Evolutionary conservation across 64 coral and sea anemone species (phyloP), one percentile per base, ranked within the genome.

Genomic region (Montipora capricornis): DNA sequence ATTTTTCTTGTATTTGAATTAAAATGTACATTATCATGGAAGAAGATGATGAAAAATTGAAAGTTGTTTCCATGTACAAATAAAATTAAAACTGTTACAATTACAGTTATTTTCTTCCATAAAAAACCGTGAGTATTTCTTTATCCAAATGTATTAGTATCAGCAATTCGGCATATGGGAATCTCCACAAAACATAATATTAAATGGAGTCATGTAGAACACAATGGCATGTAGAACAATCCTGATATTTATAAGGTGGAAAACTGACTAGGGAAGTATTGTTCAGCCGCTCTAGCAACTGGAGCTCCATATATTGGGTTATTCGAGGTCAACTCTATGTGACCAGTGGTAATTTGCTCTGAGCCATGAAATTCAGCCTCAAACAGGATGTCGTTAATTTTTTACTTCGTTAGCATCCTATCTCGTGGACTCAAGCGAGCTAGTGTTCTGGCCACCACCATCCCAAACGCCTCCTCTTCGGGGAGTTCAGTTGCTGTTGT

Each of bases 321-420:
- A 44, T 74, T 57, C 57, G 84, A 74, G 17, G 5, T 74, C 67
- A 87, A 74, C 68, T 74, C 37, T 64, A 64, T 16, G 60, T 15
- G 60, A 15, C 60, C 60, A 64, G 60, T 64, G 50, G 13, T 57
- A 49, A 13, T 57, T 76, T 88, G 48, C 71, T 75, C 70, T 52
- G 87, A 88, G 87, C 70, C 87, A 68, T 86, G 82, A 76, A 3
- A 47, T 80, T 88, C 87, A 76, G 87, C 71, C 70, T 76, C 87
- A 57, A 76, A 75, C 82, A 86, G 61, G 82, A 86, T 86, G 59
- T 86, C 26, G 82, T 68, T 68, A 3, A 46, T 44, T 48, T 67
- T 69, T 47, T 86, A 49, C 9, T 69, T 69, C 6, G 82, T 86
- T 86, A 86, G 60, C 19, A 49, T 86, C 60, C 60, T 86, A 47